A percentile compares a stretch with the other conserved stretches of the same genome.
These are phyloP conservation scores for Tragelaphus oryx DNA, from an alignment of 2,797 vertebrate genomes.

Conservation along the genomic window DNA sequence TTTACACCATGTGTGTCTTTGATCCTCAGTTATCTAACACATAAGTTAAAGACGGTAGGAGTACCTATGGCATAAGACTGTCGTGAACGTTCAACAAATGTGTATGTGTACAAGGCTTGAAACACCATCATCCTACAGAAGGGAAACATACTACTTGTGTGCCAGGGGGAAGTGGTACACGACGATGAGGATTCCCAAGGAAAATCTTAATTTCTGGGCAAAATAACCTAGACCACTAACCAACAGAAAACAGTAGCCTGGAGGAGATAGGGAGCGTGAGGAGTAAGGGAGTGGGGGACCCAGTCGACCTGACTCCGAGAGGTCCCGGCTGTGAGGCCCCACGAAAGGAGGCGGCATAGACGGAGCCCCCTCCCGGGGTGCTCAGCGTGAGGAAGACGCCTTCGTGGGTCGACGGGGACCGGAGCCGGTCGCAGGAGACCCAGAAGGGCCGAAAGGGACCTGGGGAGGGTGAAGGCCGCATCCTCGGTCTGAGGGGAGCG, in stretches of 20 bases:
- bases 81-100: not conserved
- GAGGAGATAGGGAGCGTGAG: not conserved
- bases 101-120: not conserved
- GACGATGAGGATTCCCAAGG: not conserved
- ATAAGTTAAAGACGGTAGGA: not conserved
- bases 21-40: not conserved
- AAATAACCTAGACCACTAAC: not conserved
- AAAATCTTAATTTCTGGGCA: not conserved
- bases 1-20: not conserved
- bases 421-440: accelerated
- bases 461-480: not conserved
- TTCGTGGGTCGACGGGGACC: accelerated
- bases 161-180: not conserved
- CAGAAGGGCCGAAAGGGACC: accelerated
- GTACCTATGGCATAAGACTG: not conserved
- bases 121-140: not conserved
- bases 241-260: not conserved
- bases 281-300: not conserved
- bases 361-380: not conserved
- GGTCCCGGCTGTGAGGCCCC: no score
- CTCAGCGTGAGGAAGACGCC: not conserved
- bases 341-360: accelerated
- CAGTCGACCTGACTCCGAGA: accelerated
- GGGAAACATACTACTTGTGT: not conserved
- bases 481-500: no score